These are phyloP conservation scores for Caligus rogercresseyi DNA, from an alignment of 1,140 invertebrate genomes.

Conservation along the genomic window DNA sequence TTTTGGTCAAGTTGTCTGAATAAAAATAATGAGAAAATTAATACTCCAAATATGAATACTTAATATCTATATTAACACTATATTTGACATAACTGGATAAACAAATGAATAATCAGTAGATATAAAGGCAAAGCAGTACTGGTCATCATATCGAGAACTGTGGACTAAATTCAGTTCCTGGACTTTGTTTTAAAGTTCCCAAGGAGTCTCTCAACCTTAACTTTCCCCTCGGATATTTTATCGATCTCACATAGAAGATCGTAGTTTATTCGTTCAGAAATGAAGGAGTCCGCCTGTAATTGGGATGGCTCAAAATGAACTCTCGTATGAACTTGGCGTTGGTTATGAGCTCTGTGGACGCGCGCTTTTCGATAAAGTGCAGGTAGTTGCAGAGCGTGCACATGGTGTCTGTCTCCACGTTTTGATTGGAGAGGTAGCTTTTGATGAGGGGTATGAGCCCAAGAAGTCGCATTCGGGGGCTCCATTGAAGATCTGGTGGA, in stretches of 20 bases:
- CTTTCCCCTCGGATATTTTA: conserved; percentile 48
- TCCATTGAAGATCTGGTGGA: conserved; percentile 95
- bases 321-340: conserved; percentile 79
- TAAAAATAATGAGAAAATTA: no score
- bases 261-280: conserved; percentile 76
- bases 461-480: conserved; percentile 62
- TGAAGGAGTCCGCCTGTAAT: conserved; percentile 49
- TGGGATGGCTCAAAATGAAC: conserved; percentile 42
- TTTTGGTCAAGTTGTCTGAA: no score
- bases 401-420: conserved; percentile 87
- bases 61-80: no score
- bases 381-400: conserved; percentile 94
- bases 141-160: no score
- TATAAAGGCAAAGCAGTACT: no score
- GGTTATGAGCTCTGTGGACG: conserved; percentile 64
- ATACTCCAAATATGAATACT: no score
- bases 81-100: no score
- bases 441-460: conserved; percentile 86
- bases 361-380: conserved; percentile 73
- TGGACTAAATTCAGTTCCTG: no score
- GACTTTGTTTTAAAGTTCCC: conserved; percentile 36
- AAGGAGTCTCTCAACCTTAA: conserved; percentile 37
- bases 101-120: no score
- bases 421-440: conserved; percentile 76
- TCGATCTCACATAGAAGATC: conserved; percentile 64